Evolutionary conservation across 2,113 vertebrate genomes (phyloP), one percentile per base, ranked within the genome.

Genomic region (Murina feae): DNA sequence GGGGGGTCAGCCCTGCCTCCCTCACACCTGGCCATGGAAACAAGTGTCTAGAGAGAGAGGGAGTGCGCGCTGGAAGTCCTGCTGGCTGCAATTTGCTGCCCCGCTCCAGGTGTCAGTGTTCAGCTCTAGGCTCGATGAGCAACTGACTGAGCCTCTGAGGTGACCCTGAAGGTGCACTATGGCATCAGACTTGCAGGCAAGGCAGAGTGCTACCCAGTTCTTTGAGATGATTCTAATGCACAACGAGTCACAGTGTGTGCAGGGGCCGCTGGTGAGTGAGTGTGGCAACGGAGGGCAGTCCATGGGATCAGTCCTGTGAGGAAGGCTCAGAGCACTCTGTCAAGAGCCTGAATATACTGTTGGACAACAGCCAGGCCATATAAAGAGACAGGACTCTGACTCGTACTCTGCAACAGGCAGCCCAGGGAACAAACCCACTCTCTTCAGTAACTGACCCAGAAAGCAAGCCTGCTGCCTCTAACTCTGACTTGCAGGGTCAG

Each of bases 41-140:
- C 9, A 10, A 18, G 42, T 21, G 10, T 25, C 37, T 25, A 60
- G 21, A 35, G 68, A 35, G 68, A 47, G 25, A n/a, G 0, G 0
- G 0, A 39, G 9, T 16, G 9, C 7, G 86, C 30, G 0, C 20
- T 69, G 5, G 8, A 10, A 9, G 2, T 53, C 1, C 0, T 55
- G 16, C 37, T 51, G 18, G 21, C 30, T 2, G 9, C 44, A 6
- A 23, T 13, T 23, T 75, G 35, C n/a, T 28, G 4, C 20, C 79
- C 14, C 4, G 18, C 6, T 16, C n/a, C 39, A 16, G 55, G 16
- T 0, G 6, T 32, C 63, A 7, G 14, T n/a, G 14, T 14, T 28
- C 30, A 8, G 42, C 4, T 28, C n/a, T 39, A 10, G 55, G 7
- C 35, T 28, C 20, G 30, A 13, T 2, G 30, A 35, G 25, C 16